Conservation (phyloP, 2,113 vertebrate species). For the Axis porcinus region DNA sequence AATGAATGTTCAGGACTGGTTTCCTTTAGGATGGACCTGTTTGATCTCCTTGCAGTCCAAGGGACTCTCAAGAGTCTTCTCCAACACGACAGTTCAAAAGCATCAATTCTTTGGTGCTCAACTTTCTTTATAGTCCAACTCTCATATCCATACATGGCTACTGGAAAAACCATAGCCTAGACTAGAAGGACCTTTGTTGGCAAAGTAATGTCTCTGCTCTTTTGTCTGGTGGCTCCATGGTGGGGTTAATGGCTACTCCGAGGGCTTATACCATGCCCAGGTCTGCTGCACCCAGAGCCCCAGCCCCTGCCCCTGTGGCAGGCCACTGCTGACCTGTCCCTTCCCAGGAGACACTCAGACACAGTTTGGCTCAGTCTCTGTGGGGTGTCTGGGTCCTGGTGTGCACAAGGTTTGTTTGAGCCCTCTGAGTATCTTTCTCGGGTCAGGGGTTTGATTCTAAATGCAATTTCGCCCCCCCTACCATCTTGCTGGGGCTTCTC, state of each 20-base stretch:
- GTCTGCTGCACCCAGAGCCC: neutral
- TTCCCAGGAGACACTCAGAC: neutral
- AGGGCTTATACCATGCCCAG: neutral
- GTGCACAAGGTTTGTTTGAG: neutral
- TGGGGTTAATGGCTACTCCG: neutral
- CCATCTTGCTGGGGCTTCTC: neutral
- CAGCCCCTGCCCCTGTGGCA: neutral
- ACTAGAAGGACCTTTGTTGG: neutral
- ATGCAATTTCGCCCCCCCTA: neutral
- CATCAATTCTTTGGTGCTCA: neutral
- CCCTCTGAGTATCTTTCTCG: neutral
- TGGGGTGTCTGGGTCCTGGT: neutral
- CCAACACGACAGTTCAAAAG: neutral
- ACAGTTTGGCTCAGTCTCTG: neutral
- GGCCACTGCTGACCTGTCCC: neutral
- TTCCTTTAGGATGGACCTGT: neutral
- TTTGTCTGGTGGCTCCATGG: neutral
- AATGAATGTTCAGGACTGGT: neutral
- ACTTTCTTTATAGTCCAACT: neutral
- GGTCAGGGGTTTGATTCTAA: neutral
- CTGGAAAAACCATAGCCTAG: neutral
- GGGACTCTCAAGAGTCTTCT: neutral
- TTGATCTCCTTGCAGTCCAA: neutral
- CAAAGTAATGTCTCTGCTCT: neutral
- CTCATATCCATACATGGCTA: neutral